phyloP scores from a whole-genome alignment of 2,888 invertebrate genomes.

The Ceraclea dissimilis region DNA sequence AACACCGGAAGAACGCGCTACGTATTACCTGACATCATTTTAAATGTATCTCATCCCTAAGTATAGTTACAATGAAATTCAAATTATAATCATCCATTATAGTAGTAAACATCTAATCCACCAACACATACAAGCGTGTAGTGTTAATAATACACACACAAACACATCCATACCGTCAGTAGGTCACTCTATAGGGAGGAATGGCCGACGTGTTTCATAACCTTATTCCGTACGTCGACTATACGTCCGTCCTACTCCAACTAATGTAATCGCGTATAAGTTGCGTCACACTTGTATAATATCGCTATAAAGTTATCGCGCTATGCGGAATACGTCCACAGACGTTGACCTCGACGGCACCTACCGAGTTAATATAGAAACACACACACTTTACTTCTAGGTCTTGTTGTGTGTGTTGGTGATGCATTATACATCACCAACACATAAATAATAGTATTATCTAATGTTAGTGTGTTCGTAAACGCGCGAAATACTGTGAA shows the following conservation, averaged over 20 bases:
- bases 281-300: background rate
- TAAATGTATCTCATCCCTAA: too few species aligned
- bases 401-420: background rate
- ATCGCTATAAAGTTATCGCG: background rate
- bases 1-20: too few species aligned
- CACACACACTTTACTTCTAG: background rate
- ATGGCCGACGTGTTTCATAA: background rate
- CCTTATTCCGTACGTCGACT: background rate
- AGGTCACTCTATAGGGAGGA: background rate
- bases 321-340: slow-evolving; percentile 2
- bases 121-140: too few species aligned
- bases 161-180: background rate
- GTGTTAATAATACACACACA: too few species aligned
- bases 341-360: background rate
- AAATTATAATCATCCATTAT: too few species aligned
- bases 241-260: background rate
- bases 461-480: background rate
- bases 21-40: too few species aligned
- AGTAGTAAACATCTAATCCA: too few species aligned
- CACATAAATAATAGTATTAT: background rate
- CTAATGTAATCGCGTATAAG: background rate
- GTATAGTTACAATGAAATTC: too few species aligned
- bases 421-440: background rate
- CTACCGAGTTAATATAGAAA: background rate
- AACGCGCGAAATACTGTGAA: background rate